Percentiles rank a stretch among this genome's conserved stretches.
Conservation (phyloP, 2,113 vertebrate species). For the Phylloscopus whistleri region DNA sequence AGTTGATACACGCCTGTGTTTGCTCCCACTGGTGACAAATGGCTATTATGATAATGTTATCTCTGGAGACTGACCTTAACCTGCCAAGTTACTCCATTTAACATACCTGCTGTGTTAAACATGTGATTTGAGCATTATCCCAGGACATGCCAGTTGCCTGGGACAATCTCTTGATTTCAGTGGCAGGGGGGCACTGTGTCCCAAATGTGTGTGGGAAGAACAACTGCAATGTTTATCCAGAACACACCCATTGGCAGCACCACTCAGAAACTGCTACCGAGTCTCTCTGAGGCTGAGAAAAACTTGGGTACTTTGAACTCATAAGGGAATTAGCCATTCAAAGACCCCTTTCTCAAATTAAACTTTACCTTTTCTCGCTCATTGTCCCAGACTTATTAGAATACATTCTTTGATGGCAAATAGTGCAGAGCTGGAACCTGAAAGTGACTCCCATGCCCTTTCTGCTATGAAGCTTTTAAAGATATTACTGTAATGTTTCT, state of each 20-base stretch:
- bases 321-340: neutral
- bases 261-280: neutral
- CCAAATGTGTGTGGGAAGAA: neutral
- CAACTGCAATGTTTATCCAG: neutral
- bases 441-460: neutral
- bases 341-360: neutral
- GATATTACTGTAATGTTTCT: neutral
- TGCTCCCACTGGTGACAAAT: slow-evolving; percentile 35
- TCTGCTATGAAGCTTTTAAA: neutral
- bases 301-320: neutral
- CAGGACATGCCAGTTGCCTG: neutral
- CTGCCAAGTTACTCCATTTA: slow-evolving; percentile 8
- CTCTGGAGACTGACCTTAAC: slow-evolving; percentile 31
- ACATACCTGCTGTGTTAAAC: slow-evolving; percentile 14
- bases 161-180: neutral
- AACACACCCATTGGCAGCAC: neutral
- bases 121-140: neutral
- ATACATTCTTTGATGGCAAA: neutral
- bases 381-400: neutral
- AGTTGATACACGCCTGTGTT: neutral
- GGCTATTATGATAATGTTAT: slow-evolving; percentile 9
- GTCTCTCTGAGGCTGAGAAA: neutral
- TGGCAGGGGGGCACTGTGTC: neutral
- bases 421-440: neutral
- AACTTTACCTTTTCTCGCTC: neutral